Evolutionary conservation across 2,113 vertebrate genomes (phyloP), one percentile per base, ranked within the genome.

Genomic region (Malurus alboscapulatus): DNA sequence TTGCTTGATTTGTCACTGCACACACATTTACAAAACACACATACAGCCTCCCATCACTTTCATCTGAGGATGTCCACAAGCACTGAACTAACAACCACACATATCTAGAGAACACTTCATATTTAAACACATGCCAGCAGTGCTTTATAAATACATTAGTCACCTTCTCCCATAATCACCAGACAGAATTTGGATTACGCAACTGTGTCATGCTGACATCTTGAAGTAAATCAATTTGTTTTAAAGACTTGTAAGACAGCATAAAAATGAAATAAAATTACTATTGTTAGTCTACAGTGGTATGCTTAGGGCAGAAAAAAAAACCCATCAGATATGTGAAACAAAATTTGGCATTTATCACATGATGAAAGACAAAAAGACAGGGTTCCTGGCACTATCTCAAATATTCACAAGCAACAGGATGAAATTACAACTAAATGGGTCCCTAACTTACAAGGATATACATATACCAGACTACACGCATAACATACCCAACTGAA

Each of bases 121-220:
- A 87, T 72, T 91, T 81, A 95, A 77, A 79, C 61, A 78, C 59
- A 76, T 10, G 53, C 20, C 83, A 81, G 40, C 40, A 57, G 15
- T 55, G 59, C 85, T 88, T 47, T 68, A 80, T 29, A 74, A 95
- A 94, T 59, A 51, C 22, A 80, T 34, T 47, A 88, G 26, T 72
- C 19, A 38, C 24, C 66, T 65, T 50, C 54, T 82, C 76, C 54
- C 62, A 75, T 13, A 76, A 78, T 38, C 58, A 85, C 72, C 40
- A 75, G 44, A 67, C 53, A 72, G 20, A 57, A 87, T 69, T 59
- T 74, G 44, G 3, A 8, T 77, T 55, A 84, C 10, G 17, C 48
- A 81, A 21, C 27, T 58, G 34, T 19, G 45, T 34, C 72, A 59
- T 27, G 21, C 59, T 86, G 61, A 14, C 30, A 47, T 53, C 65